Base-by-base conservation (phyloP, 1,140 invertebrate species). In the Pantala flavescens region DNA sequence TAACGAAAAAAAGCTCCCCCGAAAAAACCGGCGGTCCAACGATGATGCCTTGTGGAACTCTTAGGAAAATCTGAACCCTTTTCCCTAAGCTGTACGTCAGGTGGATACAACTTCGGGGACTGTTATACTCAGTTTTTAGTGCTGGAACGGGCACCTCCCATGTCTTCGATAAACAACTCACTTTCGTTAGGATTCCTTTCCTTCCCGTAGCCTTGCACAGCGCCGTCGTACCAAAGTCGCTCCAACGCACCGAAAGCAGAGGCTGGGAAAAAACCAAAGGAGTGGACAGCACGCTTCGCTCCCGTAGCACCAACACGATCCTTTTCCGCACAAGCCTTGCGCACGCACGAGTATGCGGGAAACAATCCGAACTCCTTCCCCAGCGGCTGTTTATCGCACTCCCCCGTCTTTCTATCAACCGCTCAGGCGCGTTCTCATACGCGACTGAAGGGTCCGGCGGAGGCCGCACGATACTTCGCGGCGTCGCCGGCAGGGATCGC, bases 381-480 rank as follows among this genome's bases (percentile, higher is more conserved):
- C 12, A 21, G 14, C 49, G 16, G 49, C 28, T 63, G 49, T 63
- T 63, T 21, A 21, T 63, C 49, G 5, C 49, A 16, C n/a, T 16
- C 16, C 49, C 12, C 12, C 49, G 14, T 16, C n/a, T 3, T 63
- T 63, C 49, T 36, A 36, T 36, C 28, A 36, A 36, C 28, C 28
- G 28, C 28, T 63, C 49, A 16, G 49, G 49, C 49, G 49, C 49
- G 49, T 5, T 63, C 49, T 19, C 16, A 16, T 63, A 19, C 49
- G 49, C 49, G 49, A 63, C 49, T 63, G 49, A 63, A 63, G n/a
- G 49, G 49, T 63, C 49, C 49, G 49, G 49, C 49, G n/a, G 49
- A 63, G 49, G 49, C 49, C 49, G 28, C 49, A 63, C 49, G 49
- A 5, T 63, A 63, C 49, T 63, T 63, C 49, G 16, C 49, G 49